A percentile compares a stretch with the other conserved stretches of the same genome.
Evolutionary conservation across 2,113 vertebrate species (phyloP).

Genomic region (Paratilapia polleni): DNA sequence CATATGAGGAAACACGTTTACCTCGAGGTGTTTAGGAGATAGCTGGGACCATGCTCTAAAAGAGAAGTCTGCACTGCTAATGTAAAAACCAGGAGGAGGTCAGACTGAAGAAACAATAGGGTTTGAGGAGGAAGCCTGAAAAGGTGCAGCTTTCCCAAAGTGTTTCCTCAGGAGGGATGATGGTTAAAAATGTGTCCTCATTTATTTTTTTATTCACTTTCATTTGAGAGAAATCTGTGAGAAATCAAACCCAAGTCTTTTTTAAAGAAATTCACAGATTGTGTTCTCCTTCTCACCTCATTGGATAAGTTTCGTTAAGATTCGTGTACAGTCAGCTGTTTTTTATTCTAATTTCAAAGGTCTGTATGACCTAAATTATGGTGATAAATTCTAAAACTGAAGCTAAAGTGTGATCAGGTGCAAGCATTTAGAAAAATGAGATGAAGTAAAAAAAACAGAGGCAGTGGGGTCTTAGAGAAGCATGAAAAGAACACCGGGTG

Average conservation of each 20-base stretch:
- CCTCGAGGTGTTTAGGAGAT: fast-evolving
- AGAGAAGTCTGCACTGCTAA: background rate
- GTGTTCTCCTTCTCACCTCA: background rate
- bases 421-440: background rate
- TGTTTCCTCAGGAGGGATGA: too few species aligned
- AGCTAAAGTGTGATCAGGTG: background rate
- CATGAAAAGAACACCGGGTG: background rate
- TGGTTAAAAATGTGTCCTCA: too few species aligned
- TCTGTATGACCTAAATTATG: background rate
- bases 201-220: too few species aligned
- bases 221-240: too few species aligned
- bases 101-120: background rate
- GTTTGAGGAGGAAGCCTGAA: background rate
- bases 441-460: background rate
- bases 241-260: too few species aligned
- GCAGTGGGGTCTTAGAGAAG: background rate
- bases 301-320: too few species aligned
- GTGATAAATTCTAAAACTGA: fast-evolving
- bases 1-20: background rate
- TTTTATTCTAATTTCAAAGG: background rate
- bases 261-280: too few species aligned
- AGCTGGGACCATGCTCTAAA: too few species aligned
- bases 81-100: background rate
- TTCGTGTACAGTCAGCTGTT: background rate
- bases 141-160: too few species aligned